Percentiles rank a stretch among this genome's conserved stretches.
Evolutionary conservation across 2,888 invertebrate genomes (phyloP).

Genomic region (Scaptomyza polygonia): DNA sequence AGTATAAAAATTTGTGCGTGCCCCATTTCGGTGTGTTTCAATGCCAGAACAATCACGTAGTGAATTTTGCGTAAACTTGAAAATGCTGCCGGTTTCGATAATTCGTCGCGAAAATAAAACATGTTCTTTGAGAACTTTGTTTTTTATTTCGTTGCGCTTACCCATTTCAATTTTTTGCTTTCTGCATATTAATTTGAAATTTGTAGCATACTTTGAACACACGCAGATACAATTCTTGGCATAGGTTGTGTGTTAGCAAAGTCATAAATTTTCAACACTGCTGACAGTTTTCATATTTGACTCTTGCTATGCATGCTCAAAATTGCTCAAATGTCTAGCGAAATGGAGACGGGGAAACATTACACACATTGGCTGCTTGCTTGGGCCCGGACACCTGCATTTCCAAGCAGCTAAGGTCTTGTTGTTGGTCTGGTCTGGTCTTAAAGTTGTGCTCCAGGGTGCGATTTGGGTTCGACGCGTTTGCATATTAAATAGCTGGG

Average conservation of each 20-base stretch:
- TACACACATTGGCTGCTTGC: slow-evolving; percentile 8
- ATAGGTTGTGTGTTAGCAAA: slow-evolving; percentile 69
- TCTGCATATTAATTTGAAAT: slow-evolving; percentile 75
- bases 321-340: slow-evolving; percentile 50
- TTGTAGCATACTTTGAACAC: slow-evolving; percentile 72
- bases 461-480: slow-evolving; percentile 25
- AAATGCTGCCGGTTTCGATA: slow-evolving; percentile 63
- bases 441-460: slow-evolving; percentile 8
- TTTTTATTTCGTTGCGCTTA: slow-evolving; percentile 18
- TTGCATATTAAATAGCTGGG: slow-evolving; percentile 37
- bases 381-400: slow-evolving; percentile 21
- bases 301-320: slow-evolving; percentile 72
- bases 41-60: slow-evolving; percentile 66
- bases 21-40: slow-evolving; percentile 11
- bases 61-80: slow-evolving; percentile 67
- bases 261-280: slow-evolving; percentile 69
- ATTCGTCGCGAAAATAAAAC: slow-evolving; percentile 68
- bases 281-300: slow-evolving; percentile 80
- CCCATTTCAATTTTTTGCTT: slow-evolving; percentile 55
- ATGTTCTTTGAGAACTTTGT: slow-evolving; percentile 44
- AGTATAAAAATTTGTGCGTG: slow-evolving; percentile 25
- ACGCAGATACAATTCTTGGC: slow-evolving; percentile 18
- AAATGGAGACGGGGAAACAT: slow-evolving; percentile 17
- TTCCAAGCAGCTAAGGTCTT: slow-evolving; percentile 13
- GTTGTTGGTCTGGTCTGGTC: slow-evolving; percentile 11